Base-by-base conservation (phyloP, 2,113 vertebrate species). In the Siniperca chuatsi region DNA sequence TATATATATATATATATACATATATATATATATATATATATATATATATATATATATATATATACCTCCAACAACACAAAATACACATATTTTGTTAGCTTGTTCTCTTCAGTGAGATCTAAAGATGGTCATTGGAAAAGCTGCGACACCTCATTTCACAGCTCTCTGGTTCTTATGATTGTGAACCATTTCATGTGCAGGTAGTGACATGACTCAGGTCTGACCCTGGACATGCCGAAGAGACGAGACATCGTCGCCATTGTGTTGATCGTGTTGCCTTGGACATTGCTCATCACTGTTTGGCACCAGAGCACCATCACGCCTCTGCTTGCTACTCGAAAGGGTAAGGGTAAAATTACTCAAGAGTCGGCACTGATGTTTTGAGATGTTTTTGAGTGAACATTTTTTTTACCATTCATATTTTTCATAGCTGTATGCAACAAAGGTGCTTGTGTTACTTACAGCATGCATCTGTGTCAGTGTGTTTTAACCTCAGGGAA, bases 181-280 rank as follows among this genome's bases (percentile, higher is more conserved):
- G 40, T 60, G 16, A 7, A 37, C 29, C 54, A 1, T 5, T 9
- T 73, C 48, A 1, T 70, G 60, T 88, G 74, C 96, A 98, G 96
- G 96, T 96, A 95, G 96, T 95, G 96, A 97, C 96, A 96, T 97
- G 95, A 95, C 94, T 91, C 96, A 95, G 96, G 95, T 87, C 93
- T 96, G 96, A 96, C 94, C 93, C 96, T 95, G 96, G 97, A 98
- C 96, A 99, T 99, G 98, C 97, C 95, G 96, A 98, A 97, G 93
- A 97, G 97, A 97, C 96, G 96, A 93, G 97, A 98, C 96, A 95
- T 99, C 93, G 95, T 99, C 75, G 97, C 97, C 62, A 96, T 98
- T 57, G 94, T 99, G 89, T 96, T 99, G 95, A 99, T 98, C 62
- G 97, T 97, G 92, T 96, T 99, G 90, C 98, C 97, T 74, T 99